Evolutionary conservation across 2,888 invertebrate genomes (phyloP), one percentile per base, ranked within the genome.

Genomic region (Eristalinus aeneus): DNA sequence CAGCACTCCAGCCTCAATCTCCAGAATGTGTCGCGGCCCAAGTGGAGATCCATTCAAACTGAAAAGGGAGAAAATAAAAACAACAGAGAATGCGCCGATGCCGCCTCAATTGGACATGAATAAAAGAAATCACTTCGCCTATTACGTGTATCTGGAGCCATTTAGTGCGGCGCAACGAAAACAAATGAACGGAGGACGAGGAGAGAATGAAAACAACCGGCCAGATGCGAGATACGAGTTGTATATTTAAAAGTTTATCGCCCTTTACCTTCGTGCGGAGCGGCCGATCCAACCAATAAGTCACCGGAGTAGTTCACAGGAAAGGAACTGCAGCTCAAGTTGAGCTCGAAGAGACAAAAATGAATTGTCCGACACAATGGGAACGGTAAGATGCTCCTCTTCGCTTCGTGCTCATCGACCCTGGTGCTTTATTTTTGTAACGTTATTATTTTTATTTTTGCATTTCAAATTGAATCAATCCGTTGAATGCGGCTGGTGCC

Each of bases 381-480:
- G 20, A 27, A 56, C 23, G 56, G 12, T 79, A 27, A 71, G 64
- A 46, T 68, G 22, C 74, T 65, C 34, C 60, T 83, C 73, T 67
- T 73, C 53, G 68, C 54, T 67, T 65, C 53, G 6, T 23, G 20
- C 27, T 34, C 31, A 32, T 34, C 34, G 54, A 16, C 71, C 23
- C 10, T 53, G 71, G 54, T 72, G 73, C 36, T 78, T 58, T 68
- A 46, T 69, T 79, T 54, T 71, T 32, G 65, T 56, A 27, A 36
- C 58, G 58, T 81, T 86, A 86, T 82, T 82, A 82, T 82, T 86
- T 77, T 86, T 82, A 86, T 86, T 82, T 86, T 82, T 86, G 81
- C 82, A 82, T 86, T 86, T 82, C 74, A 82, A 86, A 86, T 86
- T 78, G 82, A 86, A 71, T 82, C 85, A 81, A 86, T 86, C 72